phyloP scores from a whole-genome alignment of 2,113 vertebrate species.

The Mugil cephalus region DNA sequence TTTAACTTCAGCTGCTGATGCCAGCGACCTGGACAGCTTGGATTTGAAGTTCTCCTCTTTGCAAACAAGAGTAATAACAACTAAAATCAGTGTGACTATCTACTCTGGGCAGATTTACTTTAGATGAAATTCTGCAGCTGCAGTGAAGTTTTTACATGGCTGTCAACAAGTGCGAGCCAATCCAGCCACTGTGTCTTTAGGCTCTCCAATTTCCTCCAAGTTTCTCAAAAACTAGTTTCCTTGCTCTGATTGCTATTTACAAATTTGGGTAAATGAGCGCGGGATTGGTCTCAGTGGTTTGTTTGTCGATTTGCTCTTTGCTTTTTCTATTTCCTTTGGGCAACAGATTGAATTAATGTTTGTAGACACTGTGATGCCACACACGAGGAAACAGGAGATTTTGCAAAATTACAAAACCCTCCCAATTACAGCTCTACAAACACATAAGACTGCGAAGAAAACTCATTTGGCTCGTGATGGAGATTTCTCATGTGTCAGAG shows the following conservation, averaged over 20 bases:
- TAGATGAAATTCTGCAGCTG: slow-evolving; percentile 50
- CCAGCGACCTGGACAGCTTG: slow-evolving; percentile 1
- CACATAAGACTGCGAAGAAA: slow-evolving; percentile 53
- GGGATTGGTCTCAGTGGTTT: slow-evolving; percentile 80
- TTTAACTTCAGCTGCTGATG: not conserved
- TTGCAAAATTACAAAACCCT: slow-evolving; percentile 80
- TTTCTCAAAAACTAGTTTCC: slow-evolving; percentile 77
- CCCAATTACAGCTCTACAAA: slow-evolving; percentile 84
- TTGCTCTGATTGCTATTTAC: slow-evolving; percentile 83
- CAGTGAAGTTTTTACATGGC: slow-evolving; percentile 60
- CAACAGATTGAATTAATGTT: slow-evolving; percentile 86
- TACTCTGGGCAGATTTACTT: slow-evolving; percentile 39
- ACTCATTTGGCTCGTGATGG: slow-evolving; percentile 55
- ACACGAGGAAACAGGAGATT: slow-evolving; percentile 83
- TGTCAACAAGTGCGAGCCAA: slow-evolving; percentile 58
- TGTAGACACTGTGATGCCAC: slow-evolving; percentile 81
- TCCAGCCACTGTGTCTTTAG: slow-evolving; percentile 70
- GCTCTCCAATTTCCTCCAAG: slow-evolving; percentile 72
- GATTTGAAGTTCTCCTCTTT: slow-evolving; percentile 2
- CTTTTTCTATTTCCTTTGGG: slow-evolving; percentile 85
- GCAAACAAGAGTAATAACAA: slow-evolving; percentile 40
- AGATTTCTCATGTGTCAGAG: slow-evolving; percentile 69
- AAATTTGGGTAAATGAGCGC: slow-evolving; percentile 83
- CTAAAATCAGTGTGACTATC: slow-evolving; percentile 57
- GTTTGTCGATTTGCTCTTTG: slow-evolving; percentile 85